A percentile compares a stretch with the other conserved stretches of the same genome.
These are phyloP conservation scores for Empidonax alnorum DNA, from an alignment of 2,113 vertebrate genomes.

Conservation along the genomic window DNA sequence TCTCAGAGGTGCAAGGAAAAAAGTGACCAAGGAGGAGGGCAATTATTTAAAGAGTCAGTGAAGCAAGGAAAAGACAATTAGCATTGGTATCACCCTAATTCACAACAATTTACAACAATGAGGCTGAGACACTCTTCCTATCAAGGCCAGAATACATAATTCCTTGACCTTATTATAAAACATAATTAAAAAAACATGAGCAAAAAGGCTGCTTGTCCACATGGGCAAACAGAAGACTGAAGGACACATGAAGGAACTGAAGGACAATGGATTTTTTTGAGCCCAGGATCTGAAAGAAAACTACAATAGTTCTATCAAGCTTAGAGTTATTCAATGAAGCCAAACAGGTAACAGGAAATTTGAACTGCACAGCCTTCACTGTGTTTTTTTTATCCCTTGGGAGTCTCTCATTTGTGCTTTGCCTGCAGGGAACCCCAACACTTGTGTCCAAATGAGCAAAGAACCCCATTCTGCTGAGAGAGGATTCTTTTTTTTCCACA, in stretches of 20 bases:
- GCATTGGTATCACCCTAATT: constrained; percentile 57
- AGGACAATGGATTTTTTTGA: neutral
- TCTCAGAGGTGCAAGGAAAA: constrained; percentile 44
- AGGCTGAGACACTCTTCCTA: constrained; percentile 8
- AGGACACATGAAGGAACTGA: neutral
- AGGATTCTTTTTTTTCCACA: neutral
- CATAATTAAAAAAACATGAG: constrained; percentile 14
- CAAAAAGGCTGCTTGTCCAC: neutral
- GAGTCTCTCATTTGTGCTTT: neutral
- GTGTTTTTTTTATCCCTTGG: neutral
- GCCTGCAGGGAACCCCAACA: neutral
- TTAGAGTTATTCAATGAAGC: neutral
- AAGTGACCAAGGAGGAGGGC: constrained; percentile 38
- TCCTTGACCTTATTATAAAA: constrained; percentile 55
- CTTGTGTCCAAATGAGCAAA: neutral
- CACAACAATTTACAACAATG: constrained; percentile 63
- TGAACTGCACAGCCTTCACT: neutral
- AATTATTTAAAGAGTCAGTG: constrained; percentile 59
- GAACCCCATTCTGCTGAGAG: neutral
- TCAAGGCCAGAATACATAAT: constrained; percentile 43
- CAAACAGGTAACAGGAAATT: neutral
- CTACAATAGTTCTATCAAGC: neutral
- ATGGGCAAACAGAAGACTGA: constrained; percentile 5
- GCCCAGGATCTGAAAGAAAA: neutral
- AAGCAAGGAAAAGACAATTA: constrained; percentile 62